Base-by-base conservation (phyloP, 2,797 vertebrate genomes). In the Malacoraja senta region DNA sequence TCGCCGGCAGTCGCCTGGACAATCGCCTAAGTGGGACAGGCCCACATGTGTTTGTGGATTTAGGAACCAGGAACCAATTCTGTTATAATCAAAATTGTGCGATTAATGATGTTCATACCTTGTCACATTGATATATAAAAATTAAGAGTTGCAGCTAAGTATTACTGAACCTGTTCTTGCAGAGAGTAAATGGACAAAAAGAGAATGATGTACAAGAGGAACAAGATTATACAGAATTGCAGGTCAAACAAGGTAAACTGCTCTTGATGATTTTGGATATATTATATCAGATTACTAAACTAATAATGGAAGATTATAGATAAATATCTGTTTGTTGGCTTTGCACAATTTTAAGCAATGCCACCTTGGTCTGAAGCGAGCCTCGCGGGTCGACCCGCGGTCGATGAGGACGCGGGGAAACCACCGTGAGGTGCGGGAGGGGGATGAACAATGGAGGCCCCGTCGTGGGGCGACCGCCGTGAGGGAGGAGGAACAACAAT, bases 181-280 rank as follows among this genome's bases (percentile, higher is more conserved):
- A 68, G 84, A 88, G 63, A n/a, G n/a, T 2, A 35, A 88, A 32
- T 88, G 84, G 84, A 35, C 84, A 88, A 88, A 88, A 88, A 10
- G 63, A 63, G 32, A 88, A 17, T 32, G 68, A 19, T 88, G 61
- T 9, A 24, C n/a, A 88, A 88, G 84, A 88, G 63, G 84, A 88
- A 35, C 61, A 65, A 68, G 84, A 35, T 88, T 68, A 68, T 65
- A 35, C n/a, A 3, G 63, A 32, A 10, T 68, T 32, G 32, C 84
- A 88, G 61, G 68, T 19, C 65, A 19, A 88, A 88, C 38, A 21
- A 88, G 84, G 84, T 88, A 65, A 88, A 32, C 8, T 21, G 84
- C 38, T 65, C n/a, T 65, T 88, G 84, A 32, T 88, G 21, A 35
- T 88, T 68, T 68, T 35, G 58, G 24, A 3, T 88, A 35, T 65